phyloP scores from a whole-genome alignment of 2,113 vertebrate genomes.

The Syrmaticus mikado region DNA sequence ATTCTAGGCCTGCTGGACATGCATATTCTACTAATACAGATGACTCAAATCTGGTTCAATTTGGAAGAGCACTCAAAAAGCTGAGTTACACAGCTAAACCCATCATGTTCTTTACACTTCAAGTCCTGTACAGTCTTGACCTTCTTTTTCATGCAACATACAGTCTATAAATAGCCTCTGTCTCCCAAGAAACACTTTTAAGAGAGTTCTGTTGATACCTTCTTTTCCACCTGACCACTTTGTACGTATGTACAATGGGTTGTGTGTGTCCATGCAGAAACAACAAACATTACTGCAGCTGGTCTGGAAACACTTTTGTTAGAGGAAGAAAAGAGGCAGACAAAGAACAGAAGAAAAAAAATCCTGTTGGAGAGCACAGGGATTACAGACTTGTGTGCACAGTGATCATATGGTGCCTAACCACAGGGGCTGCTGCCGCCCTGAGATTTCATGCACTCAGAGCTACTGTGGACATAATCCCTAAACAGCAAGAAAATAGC shows the following conservation, averaged over 20 bases:
- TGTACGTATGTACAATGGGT: background rate
- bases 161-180: background rate
- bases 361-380: background rate
- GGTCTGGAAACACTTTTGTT: background rate
- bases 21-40: background rate
- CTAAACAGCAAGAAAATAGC: background rate
- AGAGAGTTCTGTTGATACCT: background rate
- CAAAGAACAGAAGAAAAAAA: background rate
- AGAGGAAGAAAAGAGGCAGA: background rate
- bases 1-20: background rate
- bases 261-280: background rate
- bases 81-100: background rate
- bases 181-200: background rate
- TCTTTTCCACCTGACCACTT: background rate
- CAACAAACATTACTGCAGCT: background rate
- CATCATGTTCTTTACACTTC: background rate
- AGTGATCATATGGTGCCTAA: background rate
- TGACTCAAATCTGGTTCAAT: background rate
- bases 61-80: background rate
- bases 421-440: background rate
- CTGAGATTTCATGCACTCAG: rapidly evolving
- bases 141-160: background rate
- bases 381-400: rapidly evolving
- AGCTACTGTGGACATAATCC: background rate
- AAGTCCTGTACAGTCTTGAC: background rate